phyloP scores from a whole-genome alignment of 2,888 invertebrate genomes.

The Entomobrya multifasciata region DNA sequence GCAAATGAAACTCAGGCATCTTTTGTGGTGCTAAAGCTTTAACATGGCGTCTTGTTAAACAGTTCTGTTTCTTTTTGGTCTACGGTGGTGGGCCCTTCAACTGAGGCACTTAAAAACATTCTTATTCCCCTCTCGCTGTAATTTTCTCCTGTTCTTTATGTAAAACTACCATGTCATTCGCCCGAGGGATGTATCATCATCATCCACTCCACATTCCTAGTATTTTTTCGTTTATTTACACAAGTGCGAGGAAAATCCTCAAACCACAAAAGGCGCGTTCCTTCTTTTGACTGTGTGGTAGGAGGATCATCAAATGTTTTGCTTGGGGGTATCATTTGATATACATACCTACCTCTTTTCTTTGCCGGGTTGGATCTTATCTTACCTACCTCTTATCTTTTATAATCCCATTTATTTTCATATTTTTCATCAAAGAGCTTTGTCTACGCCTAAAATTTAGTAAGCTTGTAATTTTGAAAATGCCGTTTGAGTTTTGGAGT shows the following conservation, averaged over 20 bases:
- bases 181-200: slow-evolving; percentile 1
- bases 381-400: too few relatives aligned
- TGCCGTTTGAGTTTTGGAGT: too few relatives aligned
- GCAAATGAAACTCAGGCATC: not conserved
- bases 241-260: not conserved
- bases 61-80: too few relatives aligned
- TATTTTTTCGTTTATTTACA: slow-evolving; percentile 13
- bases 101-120: too few relatives aligned
- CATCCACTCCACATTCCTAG: not conserved
- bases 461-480: too few relatives aligned
- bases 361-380: too few relatives aligned
- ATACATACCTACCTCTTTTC: not conserved
- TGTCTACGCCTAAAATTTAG: too few relatives aligned
- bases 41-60: too few relatives aligned
- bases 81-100: too few relatives aligned
- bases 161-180: not conserved
- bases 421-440: too few relatives aligned
- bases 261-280: not conserved
- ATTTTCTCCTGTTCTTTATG: not conserved
- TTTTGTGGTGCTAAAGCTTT: too few relatives aligned
- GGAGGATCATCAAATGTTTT: not conserved
- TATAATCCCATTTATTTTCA: not conserved
- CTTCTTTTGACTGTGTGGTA: not conserved
- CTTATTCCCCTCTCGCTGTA: not conserved
- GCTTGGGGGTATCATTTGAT: not conserved